phyloP scores from a whole-genome alignment of 2,797 vertebrate genomes.

The Gymnopithys bicolor region DNA sequence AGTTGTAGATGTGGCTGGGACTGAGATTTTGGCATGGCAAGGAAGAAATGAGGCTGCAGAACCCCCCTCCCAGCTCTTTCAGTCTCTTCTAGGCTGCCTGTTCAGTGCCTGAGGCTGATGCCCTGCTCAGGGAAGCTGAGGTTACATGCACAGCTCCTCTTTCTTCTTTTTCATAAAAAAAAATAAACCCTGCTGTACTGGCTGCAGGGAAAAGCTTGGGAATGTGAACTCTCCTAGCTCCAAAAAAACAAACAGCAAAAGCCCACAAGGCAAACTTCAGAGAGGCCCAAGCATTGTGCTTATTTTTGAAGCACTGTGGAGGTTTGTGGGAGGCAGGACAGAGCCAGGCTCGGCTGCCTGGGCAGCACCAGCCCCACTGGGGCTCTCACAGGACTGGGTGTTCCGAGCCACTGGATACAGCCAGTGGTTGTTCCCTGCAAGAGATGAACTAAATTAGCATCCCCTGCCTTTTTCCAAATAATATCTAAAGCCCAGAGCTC shows the following conservation, averaged over 20 bases:
- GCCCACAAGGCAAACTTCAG: conserved; percentile 36
- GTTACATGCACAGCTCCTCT: conserved; percentile 7
- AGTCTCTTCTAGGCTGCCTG: neutral
- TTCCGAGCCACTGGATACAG: neutral
- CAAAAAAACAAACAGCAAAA: conserved; percentile 45
- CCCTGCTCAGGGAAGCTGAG: neutral
- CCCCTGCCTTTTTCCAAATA: neutral
- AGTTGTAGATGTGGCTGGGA: neutral
- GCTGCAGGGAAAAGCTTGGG: conserved; percentile 44
- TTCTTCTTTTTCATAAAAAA: conserved; percentile 20
- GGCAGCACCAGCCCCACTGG: neutral
- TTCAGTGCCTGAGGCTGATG: conserved; percentile 2
- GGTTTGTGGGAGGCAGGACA: neutral
- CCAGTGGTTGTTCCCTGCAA: fast-evolving
- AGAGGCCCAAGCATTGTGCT: conserved; percentile 1
- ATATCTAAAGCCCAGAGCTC: neutral
- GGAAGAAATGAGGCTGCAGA: neutral
- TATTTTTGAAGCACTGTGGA: neutral
- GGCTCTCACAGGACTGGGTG: fast-evolving
- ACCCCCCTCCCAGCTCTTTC: neutral
- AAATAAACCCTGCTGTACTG: conserved; percentile 27
- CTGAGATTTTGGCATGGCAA: neutral
- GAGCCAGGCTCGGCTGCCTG: fast-evolving
- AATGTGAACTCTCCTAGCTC: conserved; percentile 55
- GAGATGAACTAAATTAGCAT: neutral